A percentile compares a stretch with the other conserved stretches of the same genome.
phyloP scores from a whole-genome alignment of 2,113 vertebrate species.

The Elgaria multicarinata region DNA sequence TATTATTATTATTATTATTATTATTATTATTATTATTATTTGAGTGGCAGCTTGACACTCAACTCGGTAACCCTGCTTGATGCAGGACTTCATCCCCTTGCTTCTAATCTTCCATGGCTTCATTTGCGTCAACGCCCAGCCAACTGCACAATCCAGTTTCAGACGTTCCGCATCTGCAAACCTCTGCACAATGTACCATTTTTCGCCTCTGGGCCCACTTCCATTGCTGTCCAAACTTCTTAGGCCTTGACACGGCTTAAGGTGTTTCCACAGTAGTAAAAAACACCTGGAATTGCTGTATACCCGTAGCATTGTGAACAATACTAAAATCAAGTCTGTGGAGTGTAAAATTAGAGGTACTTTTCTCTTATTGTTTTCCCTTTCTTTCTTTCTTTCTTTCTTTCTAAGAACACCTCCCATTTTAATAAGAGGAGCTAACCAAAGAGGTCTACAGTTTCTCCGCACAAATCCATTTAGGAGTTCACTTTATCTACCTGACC shows the following conservation, averaged over 20 bases:
- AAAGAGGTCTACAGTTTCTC: not conserved
- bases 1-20: no score
- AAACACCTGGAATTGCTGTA: not conserved
- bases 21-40: no score
- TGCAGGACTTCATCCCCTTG: not conserved
- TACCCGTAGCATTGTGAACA: not conserved
- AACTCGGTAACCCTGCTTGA: not conserved
- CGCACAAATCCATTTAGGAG: constrained; percentile 55
- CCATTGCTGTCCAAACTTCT: not conserved
- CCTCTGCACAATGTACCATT: not conserved
- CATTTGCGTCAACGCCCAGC: not conserved
- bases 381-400: constrained; percentile 21
- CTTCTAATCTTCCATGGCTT: not conserved
- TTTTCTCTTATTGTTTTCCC: no score
- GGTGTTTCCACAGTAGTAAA: not conserved
- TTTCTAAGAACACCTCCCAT: constrained; percentile 35
- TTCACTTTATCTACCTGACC: constrained; percentile 63
- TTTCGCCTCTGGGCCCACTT: not conserved
- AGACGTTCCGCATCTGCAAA: not conserved
- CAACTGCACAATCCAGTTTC: not conserved
- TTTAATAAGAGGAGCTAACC: constrained; percentile 37
- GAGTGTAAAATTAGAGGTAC: not conserved
- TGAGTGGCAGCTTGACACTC: not conserved
- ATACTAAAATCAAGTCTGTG: not conserved
- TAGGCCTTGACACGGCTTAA: not conserved